Percentiles rank a stretch among this genome's conserved stretches.
These are phyloP conservation scores for Pan troglodytes DNA, from an alignment of 2,113 vertebrate genomes.

Conservation along the genomic window DNA sequence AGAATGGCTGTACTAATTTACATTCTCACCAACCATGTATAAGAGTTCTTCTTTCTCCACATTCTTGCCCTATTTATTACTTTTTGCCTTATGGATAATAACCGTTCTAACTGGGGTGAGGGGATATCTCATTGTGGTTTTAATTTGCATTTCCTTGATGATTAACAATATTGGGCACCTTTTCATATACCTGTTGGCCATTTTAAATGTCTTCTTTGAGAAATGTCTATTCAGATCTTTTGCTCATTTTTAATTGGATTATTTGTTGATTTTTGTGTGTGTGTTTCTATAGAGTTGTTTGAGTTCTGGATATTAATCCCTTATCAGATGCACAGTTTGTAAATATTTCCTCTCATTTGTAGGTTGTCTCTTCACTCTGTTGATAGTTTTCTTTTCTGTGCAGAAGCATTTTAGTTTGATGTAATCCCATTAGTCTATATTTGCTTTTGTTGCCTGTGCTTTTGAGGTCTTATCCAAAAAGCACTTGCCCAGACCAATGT, in stretches of 20 bases:
- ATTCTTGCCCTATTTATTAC: background rate
- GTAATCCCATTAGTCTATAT: background rate
- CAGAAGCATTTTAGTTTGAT: background rate
- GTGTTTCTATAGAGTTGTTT: background rate
- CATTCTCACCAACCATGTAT: background rate
- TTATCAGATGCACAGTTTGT: background rate
- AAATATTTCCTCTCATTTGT: background rate
- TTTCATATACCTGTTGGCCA: background rate
- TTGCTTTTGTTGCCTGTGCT: background rate
- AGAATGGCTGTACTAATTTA: background rate
- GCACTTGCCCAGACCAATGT: background rate
- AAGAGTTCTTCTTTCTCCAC: background rate
- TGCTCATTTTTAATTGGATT: background rate
- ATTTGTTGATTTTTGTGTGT: background rate
- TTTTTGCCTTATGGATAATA: background rate
- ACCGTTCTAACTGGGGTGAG: background rate
- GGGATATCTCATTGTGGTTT: background rate
- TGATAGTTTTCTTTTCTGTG: background rate
- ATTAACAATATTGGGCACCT: background rate
- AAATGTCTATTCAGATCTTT: background rate
- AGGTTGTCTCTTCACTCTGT: background rate
- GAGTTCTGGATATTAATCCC: background rate
- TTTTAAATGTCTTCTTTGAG: background rate
- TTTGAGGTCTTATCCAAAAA: background rate
- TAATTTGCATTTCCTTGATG: background rate